Base-by-base conservation (phyloP, 1,140 invertebrate genomes). In the Tetramorium parvispinum region DNA sequence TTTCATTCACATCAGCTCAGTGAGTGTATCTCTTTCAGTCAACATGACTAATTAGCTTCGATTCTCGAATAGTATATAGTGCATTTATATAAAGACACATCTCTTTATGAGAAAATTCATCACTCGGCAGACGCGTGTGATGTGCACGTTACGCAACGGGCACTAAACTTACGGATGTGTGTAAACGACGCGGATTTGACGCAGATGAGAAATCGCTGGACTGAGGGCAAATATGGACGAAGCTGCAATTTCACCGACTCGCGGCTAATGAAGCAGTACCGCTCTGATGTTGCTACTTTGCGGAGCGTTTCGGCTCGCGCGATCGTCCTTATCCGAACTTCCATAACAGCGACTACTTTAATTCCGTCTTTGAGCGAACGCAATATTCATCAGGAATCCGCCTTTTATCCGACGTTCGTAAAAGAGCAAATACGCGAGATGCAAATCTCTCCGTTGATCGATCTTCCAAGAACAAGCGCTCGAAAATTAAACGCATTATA, bases 191-290 rank as follows among this genome's bases (percentile, higher is more conserved):
- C 66, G 53, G 53, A 59, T 18, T 70, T 70, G 68, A 83, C 10
- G 63, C 37, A 43, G 49, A 81, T 24, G 79, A 75, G 53, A n/a
- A 75, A 73, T 83, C 46, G 53, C 68, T n/a, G 68, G 79, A 59
- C 68, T 37, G 24, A 13, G 16, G 68, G 24, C 6, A 73, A 59
- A 75, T 75, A 75, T 46, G 40, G 79, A 40, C 68, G 79, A 75
- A 83, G 61, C 40, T 83, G 79, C 68, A 83, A 83, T 75, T 83
- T 83, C 40, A 27, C 40, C 27, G 27, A 55, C 68, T 53, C 24
- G 63, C 51, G 53, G 8, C 79, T 83, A 83, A 83, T 83, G 68
- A 83, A 83, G 37, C 68, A 43, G 40, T 21, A 21, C 24, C 18
- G 24, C 32, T 16, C 46, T 6, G 37, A 65, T 24, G 32, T 66